A percentile compares a stretch with the other conserved stretches of the same genome.
Conservation (phyloP, 2,888 invertebrate species). For the Caenorhabditis afra region DNA sequence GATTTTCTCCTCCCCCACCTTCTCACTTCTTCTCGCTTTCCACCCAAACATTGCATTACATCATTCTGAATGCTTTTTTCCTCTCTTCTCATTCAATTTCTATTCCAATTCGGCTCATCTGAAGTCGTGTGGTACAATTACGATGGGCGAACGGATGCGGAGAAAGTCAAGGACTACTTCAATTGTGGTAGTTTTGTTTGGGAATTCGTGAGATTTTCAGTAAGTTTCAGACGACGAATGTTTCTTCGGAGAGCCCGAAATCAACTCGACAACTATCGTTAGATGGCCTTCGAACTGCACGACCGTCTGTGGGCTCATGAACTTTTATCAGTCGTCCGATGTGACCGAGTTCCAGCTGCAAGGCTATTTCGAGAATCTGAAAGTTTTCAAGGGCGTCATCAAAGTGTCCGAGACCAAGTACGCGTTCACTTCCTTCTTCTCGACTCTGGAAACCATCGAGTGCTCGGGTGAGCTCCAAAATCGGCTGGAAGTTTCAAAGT, state of each 20-base stretch:
- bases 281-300: slow-evolving; percentile 18
- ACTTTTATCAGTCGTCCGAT: neutral
- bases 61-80: too few relatives aligned
- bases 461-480: neutral
- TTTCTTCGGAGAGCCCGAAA: neutral
- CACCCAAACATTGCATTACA: neutral
- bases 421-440: neutral
- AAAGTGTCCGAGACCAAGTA: neutral
- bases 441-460: neutral
- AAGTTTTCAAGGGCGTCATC: slow-evolving; percentile 6
- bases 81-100: too few relatives aligned
- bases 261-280: slow-evolving; percentile 1
- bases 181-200: neutral
- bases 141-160: too few relatives aligned
- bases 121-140: too few relatives aligned
- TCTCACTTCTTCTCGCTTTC: neutral
- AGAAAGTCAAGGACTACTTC: neutral
- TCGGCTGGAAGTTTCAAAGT: neutral
- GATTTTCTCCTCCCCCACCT: neutral
- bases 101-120: too few relatives aligned
- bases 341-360: slow-evolving; percentile 14
- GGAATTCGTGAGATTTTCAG: neutral
- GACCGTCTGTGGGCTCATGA: slow-evolving; percentile 6
- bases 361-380: slow-evolving; percentile 9
- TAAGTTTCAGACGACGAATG: neutral